Base-by-base conservation (phyloP, 2,888 invertebrate species). In the Macaria notata region DNA sequence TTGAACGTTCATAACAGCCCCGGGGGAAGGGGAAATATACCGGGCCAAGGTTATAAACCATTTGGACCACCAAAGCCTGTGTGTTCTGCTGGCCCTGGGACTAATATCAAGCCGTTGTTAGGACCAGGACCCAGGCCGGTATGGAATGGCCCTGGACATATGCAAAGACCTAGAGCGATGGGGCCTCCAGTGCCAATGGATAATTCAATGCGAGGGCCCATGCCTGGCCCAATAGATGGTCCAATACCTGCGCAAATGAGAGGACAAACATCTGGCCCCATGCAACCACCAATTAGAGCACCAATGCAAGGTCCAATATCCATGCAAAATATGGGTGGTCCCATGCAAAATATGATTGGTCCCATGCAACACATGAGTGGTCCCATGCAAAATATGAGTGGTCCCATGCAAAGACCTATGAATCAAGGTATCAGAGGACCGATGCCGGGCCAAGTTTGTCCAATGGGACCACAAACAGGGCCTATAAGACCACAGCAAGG, bases 351-450 rank as follows among this genome's bases (percentile, higher is more conserved):
- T 2, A 46, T 38, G 3, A 51, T 54, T 43, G 48, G 54, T 7
- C 55, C 55, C 3, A 54, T 54, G 45, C 44, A 44, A 3, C 29
- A 44, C 3, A 56, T 54, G 54, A 33, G 39, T 4, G 59, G 63
- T 0, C 61, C 64, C 3, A 56, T 49, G 38, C 61, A 62, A 4
- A 56, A 51, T 31, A 31, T 41, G 45, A 58, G n/a, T 59, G 43
- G 46, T 6, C 46, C 55, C 4, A 51, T 54, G 49, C 41, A 33
- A 4, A 50, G 19, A 19, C 19, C 19, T 19, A 19, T 19, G 19
- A 19, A 19, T 19, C 19, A 19, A 19, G 19, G 19, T 19, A 19
- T 19, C 19, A 19, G 19, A 19, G 55, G 49, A 3, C 39, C 49
- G 0, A 44, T 49, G 45, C 31, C 2, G 0, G 46, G 55, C 0